These are phyloP conservation scores for Aphyosemion australe DNA, from an alignment of 2,113 vertebrate species.

Conservation along the genomic window DNA sequence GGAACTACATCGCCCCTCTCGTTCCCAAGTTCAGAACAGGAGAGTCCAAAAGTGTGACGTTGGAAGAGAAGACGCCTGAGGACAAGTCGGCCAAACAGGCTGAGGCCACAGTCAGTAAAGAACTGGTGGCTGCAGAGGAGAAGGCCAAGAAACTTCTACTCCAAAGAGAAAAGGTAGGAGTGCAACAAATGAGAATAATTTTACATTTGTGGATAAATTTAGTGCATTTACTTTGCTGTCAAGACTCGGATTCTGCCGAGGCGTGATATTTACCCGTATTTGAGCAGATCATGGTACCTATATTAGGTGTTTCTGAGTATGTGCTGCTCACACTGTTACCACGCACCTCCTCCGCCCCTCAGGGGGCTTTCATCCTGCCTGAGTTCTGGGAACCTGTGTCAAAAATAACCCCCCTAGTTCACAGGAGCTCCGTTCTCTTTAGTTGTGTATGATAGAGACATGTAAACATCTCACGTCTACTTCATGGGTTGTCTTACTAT, in stretches of 20 bases:
- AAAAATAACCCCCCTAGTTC: slow-evolving; percentile 46
- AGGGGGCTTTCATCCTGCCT: slow-evolving; percentile 3
- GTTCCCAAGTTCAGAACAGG: slow-evolving; percentile 84
- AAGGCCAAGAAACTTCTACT: slow-evolving; percentile 85
- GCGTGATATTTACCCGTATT: too few relatives aligned
- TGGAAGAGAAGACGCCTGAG: slow-evolving; percentile 62
- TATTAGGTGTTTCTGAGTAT: too few relatives aligned
- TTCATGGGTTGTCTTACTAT: neutral
- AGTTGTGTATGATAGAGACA: neutral
- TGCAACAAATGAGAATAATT: neutral
- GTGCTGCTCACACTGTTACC: too few relatives aligned
- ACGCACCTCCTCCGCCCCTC: neutral
- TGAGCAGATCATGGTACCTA: too few relatives aligned
- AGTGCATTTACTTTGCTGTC: neutral
- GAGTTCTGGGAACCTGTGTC: slow-evolving; percentile 50
- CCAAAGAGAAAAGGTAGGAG: slow-evolving; percentile 90
- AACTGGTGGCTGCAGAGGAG: slow-evolving; percentile 82
- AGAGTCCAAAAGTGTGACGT: slow-evolving; percentile 77
- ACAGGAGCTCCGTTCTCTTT: neutral
- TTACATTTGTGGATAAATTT: neutral
- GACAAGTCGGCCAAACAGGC: slow-evolving; percentile 66
- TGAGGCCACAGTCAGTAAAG: slow-evolving; percentile 75
- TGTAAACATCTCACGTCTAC: neutral
- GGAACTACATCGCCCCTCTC: slow-evolving; percentile 89
- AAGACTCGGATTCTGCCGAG: neutral